Percentiles rank a stretch among this genome's conserved stretches.
These are phyloP conservation scores for Frieseomelitta varia DNA, from an alignment of 1,140 invertebrate species.

Conservation along the genomic window DNA sequence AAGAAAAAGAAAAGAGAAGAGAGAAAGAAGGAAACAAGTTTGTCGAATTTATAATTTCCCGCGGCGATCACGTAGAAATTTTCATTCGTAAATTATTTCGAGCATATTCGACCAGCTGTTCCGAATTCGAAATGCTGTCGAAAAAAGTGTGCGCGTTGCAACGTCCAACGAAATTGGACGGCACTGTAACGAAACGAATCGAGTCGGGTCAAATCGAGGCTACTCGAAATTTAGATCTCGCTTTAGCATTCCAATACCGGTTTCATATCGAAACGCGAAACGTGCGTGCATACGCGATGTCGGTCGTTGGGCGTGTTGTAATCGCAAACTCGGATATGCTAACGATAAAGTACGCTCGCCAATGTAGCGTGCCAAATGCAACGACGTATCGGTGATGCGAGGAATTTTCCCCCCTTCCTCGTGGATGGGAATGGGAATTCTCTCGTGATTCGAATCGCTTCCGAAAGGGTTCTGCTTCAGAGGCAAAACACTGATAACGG, in stretches of 20 bases:
- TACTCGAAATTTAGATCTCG: slow-evolving; percentile 43
- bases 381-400: slow-evolving; percentile 3
- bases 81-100: not conserved
- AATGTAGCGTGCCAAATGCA: slow-evolving; percentile 21
- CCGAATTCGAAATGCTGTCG: not conserved
- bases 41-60: not conserved
- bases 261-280: not conserved
- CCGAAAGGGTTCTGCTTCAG: not conserved
- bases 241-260: slow-evolving; percentile 28
- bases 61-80: not conserved
- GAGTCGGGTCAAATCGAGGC: not conserved
- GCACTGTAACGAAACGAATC: not conserved
- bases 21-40: not conserved
- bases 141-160: not conserved
- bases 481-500: not conserved
- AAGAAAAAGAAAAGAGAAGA: too few relatives aligned
- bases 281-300: slow-evolving; percentile 10
- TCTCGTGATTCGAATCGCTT: slow-evolving; percentile 26
- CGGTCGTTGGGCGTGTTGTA: slow-evolving; percentile 1
- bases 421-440: slow-evolving; percentile 10
- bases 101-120: not conserved
- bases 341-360: slow-evolving; percentile 41
- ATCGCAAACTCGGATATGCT: slow-evolving; percentile 33
- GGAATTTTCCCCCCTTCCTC: slow-evolving; percentile 1
- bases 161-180: not conserved